Evolutionary conservation across 2,888 invertebrate species (phyloP), one percentile per base, ranked within the genome.

Genomic region (Drosophila villosipedis): DNA sequence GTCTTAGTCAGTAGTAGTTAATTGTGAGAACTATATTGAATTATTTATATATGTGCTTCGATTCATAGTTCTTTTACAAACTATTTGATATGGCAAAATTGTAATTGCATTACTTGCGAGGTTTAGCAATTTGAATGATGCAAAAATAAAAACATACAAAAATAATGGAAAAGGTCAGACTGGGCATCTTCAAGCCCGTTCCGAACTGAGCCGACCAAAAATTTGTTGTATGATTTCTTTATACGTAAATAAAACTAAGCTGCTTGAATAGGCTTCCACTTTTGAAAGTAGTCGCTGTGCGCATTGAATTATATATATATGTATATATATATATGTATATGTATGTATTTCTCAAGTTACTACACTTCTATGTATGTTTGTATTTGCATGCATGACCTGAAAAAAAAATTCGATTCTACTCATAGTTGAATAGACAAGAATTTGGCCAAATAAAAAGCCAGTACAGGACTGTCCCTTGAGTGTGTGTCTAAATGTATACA

Each of bases 191-290:
- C 2, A 31, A 31, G 31, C 31, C 31, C 31, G 9, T 31, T 31
- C 31, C 61, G 30, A 57, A 65, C 37, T 64, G 47, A 39, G 47
- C 28, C 35, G 33, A 22, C 31, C 53, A 55, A 58, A 68, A 66
- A 61, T 66, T 14, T 65, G 58, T 61, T 58, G 41, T 50, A 58
- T 73, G 58, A 60, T 62, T 73, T 62, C 28, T 28, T n/a, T 31
- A 4, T 31, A 14, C 55, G 7, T 75, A 71, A 86, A 83, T 80
- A 85, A 89, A 80, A 72, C 71, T 85, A 83, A 80, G 77, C 83
- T 80, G 69, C 86, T 77, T 78, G 89, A 89, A 89, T 75, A 73
- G 86, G 86, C 77, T 85, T 82, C 79, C 76, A 75, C 80, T 76
- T 71, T 67, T 43, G 28, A 63, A 60, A 61, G 52, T 61, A 33